phyloP scores from a whole-genome alignment of 2,797 vertebrate genomes.

The Sternarchorhynchus goeldii region DNA sequence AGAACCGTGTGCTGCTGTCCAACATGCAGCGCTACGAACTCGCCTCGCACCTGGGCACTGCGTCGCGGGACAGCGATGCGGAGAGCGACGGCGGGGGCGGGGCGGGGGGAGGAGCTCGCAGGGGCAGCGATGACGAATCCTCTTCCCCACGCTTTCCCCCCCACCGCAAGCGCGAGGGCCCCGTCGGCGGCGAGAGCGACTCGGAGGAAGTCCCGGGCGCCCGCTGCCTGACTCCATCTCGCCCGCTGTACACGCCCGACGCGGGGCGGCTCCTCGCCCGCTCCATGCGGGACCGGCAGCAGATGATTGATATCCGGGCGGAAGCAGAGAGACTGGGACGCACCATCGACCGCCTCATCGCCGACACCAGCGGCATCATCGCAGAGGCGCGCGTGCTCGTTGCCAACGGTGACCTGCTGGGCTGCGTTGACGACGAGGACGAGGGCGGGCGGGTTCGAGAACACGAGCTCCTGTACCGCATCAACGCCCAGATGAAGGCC shows the following conservation, averaged over 20 bases:
- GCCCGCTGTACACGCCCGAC: slow-evolving; percentile 85
- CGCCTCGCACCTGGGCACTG: slow-evolving; percentile 86
- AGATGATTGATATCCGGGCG: slow-evolving; percentile 93
- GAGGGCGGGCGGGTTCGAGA: slow-evolving; percentile 88
- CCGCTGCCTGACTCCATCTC: slow-evolving; percentile 90
- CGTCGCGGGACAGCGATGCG: slow-evolving; percentile 88
- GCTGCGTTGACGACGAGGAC: slow-evolving; percentile 83
- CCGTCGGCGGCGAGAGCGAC: slow-evolving; percentile 94
- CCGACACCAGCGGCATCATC: slow-evolving; percentile 92
- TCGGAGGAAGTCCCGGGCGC: slow-evolving; percentile 89
- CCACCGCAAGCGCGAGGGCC: slow-evolving; percentile 94
- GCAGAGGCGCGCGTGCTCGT: slow-evolving; percentile 89
- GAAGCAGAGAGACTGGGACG: slow-evolving; percentile 91
- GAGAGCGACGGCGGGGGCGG: slow-evolving; percentile 84
- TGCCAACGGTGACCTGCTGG: slow-evolving; percentile 87
- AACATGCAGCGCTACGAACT: slow-evolving; percentile 96
- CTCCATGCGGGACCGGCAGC: slow-evolving; percentile 87
- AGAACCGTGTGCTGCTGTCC: slow-evolving; percentile 93
- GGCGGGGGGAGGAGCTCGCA: slow-evolving; percentile 67
- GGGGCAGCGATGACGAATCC: slow-evolving; percentile 87
- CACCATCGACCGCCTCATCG: slow-evolving; percentile 92
- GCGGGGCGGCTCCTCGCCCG: slow-evolving; percentile 79
- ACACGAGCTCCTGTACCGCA: slow-evolving; percentile 93
- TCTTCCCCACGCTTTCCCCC: slow-evolving; percentile 80
- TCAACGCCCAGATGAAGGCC: slow-evolving; percentile 96